These are phyloP conservation scores for Microcebus tavaratra DNA, from an alignment of 2,113 vertebrate genomes.

Conservation along the genomic window DNA sequence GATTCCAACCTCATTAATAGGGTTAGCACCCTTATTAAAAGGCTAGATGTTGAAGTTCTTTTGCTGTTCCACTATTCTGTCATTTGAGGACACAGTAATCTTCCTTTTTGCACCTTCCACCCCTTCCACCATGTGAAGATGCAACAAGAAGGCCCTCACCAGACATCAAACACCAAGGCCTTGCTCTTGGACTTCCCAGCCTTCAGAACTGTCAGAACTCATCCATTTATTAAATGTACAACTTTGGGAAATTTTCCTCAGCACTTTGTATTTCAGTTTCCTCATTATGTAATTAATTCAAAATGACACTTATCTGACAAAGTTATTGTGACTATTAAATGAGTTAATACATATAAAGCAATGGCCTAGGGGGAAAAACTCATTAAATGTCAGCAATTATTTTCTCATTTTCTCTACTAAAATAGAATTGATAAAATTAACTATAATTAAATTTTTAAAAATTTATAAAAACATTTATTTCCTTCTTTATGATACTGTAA, in stretches of 20 bases:
- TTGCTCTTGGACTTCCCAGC: neutral
- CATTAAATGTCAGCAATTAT: neutral
- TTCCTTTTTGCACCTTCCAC: neutral
- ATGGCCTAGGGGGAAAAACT: neutral
- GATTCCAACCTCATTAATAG: neutral
- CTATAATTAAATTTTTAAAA: neutral
- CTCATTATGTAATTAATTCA: neutral
- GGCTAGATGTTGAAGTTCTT: too few relatives aligned
- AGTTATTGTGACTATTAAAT: neutral
- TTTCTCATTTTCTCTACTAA: neutral
- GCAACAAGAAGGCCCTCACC: neutral
- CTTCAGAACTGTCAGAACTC: neutral
- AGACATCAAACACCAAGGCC: too few relatives aligned
- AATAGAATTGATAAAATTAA: neutral
- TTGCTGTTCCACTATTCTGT: neutral
- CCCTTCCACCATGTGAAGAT: neutral
- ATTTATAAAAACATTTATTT: neutral
- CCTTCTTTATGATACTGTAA: neutral
- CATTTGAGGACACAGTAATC: neutral
- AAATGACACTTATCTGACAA: neutral
- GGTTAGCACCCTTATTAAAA: neutral
- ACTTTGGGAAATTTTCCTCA: neutral
- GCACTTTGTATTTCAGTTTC: neutral
- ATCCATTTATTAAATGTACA: neutral
- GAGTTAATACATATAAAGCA: neutral